phyloP scores from a whole-genome alignment of 2,888 invertebrate genomes.

The Stenotaenia linearis region DNA sequence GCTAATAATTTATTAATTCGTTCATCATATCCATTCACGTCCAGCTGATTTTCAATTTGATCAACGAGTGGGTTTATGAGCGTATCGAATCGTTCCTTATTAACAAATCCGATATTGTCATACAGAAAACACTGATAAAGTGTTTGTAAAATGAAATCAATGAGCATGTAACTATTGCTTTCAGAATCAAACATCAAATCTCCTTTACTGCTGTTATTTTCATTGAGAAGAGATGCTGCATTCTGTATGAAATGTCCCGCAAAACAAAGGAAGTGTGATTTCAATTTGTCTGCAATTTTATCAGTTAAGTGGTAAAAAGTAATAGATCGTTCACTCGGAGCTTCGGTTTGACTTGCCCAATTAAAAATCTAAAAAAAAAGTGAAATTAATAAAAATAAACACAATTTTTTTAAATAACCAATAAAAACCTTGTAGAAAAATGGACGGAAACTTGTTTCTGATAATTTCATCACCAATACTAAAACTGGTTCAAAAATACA shows the following conservation, averaged over 20 bases:
- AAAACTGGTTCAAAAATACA: slow-evolving; percentile 71
- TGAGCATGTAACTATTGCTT: slow-evolving; percentile 55
- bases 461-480: slow-evolving; percentile 74
- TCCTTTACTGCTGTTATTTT: slow-evolving; percentile 59
- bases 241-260: slow-evolving; percentile 78
- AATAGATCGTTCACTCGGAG: slow-evolving; percentile 59
- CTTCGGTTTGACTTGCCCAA: slow-evolving; percentile 63
- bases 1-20: slow-evolving; percentile 60
- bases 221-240: slow-evolving; percentile 62
- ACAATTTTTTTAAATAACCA: not conserved
- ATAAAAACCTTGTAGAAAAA: slow-evolving; percentile 60
- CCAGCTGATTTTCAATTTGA: slow-evolving; percentile 63
- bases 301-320: slow-evolving; percentile 77
- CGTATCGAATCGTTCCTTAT: slow-evolving; percentile 74
- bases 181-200: not conserved
- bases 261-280: slow-evolving; percentile 83
- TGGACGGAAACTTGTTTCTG: slow-evolving; percentile 81
- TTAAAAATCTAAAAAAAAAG: slow-evolving; percentile 62
- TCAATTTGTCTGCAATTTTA: slow-evolving; percentile 71
- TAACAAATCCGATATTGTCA: slow-evolving; percentile 76
- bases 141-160: slow-evolving; percentile 68
- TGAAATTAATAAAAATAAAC: not conserved
- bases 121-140: slow-evolving; percentile 71
- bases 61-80: slow-evolving; percentile 74
- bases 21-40: slow-evolving; percentile 57